phyloP scores from a whole-genome alignment of 2,888 invertebrate species.

The Lymantria monacha region DNA sequence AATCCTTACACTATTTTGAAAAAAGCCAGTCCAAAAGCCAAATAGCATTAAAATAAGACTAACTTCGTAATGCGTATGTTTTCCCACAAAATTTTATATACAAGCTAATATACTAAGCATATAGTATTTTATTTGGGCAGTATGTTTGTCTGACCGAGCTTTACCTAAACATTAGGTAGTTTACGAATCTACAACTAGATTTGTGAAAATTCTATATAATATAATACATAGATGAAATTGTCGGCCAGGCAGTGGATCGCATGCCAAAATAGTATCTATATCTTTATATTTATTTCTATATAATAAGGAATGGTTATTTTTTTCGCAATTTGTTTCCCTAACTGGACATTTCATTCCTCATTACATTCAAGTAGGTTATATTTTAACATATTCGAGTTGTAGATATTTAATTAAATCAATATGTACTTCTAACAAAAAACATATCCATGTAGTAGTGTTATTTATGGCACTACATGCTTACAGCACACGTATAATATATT shows the following conservation, averaged over 20 bases:
- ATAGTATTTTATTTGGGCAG: slow-evolving; percentile 30
- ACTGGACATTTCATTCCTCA: too few species aligned
- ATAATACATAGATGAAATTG: too few species aligned
- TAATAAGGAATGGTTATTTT: too few species aligned
- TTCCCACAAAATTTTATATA: slow-evolving; percentile 79
- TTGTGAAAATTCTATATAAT: slow-evolving; percentile 23
- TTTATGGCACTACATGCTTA: slow-evolving; percentile 81
- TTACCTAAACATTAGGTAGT: slow-evolving; percentile 25
- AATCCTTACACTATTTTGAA: slow-evolving; percentile 63
- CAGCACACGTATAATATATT: slow-evolving; percentile 53
- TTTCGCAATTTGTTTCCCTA: too few species aligned
- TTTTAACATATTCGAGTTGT: slow-evolving; percentile 11
- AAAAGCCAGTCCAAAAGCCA: slow-evolving; percentile 75
- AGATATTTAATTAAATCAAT: slow-evolving; percentile 20
- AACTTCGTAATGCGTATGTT: slow-evolving; percentile 80
- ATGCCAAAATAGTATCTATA: too few species aligned
- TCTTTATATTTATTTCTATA: too few species aligned
- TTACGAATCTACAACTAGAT: slow-evolving; percentile 29
- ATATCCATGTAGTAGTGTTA: slow-evolving; percentile 66
- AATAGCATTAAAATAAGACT: slow-evolving; percentile 71
- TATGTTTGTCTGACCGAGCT: slow-evolving; percentile 17
- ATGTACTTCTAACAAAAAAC: slow-evolving; percentile 46
- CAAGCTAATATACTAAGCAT: slow-evolving; percentile 56
- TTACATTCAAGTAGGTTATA: neutral
- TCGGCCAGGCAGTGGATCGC: too few species aligned